These are phyloP conservation scores for Xiphorhynchus elegans DNA, from an alignment of 2,113 vertebrate genomes.

Conservation along the genomic window DNA sequence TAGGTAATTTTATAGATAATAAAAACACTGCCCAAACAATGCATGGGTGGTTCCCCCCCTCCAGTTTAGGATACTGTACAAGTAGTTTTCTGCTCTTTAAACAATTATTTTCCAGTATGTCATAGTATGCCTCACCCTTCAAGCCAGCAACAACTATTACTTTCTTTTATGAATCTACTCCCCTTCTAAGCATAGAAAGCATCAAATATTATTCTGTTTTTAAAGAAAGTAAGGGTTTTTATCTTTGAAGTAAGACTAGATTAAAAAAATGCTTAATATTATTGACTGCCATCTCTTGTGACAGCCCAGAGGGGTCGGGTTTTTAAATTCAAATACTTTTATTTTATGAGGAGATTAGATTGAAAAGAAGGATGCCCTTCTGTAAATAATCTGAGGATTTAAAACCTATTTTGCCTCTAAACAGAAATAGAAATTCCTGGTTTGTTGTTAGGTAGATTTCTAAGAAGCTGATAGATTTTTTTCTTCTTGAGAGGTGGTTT, in stretches of 20 bases:
- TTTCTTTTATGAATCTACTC: not conserved
- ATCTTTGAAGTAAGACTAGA: not conserved
- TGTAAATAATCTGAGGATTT: not conserved
- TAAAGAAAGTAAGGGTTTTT: not conserved
- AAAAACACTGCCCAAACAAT: not conserved
- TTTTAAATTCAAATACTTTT: not conserved
- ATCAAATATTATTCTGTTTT: not conserved
- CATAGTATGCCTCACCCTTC: not conserved
- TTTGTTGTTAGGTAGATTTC: not conserved
- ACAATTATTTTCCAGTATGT: not conserved
- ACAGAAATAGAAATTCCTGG: not conserved
- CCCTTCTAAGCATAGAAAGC: not conserved
- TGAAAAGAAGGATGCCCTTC: not conserved
- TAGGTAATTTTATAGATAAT: not conserved
- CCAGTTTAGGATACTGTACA: not conserved
- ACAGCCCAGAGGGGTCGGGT: not conserved
- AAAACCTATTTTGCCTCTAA: not conserved
- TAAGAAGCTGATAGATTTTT: not conserved
- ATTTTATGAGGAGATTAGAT: not conserved
- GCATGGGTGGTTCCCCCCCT: fast-evolving
- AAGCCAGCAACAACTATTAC: not conserved
- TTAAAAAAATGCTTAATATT: not conserved
- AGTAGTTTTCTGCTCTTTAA: not conserved
- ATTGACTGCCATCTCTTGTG: not conserved
- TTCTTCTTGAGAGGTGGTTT: not conserved